phyloP scores from a whole-genome alignment of 2,888 invertebrate genomes.

The Trissoscelio sp. region DNA sequence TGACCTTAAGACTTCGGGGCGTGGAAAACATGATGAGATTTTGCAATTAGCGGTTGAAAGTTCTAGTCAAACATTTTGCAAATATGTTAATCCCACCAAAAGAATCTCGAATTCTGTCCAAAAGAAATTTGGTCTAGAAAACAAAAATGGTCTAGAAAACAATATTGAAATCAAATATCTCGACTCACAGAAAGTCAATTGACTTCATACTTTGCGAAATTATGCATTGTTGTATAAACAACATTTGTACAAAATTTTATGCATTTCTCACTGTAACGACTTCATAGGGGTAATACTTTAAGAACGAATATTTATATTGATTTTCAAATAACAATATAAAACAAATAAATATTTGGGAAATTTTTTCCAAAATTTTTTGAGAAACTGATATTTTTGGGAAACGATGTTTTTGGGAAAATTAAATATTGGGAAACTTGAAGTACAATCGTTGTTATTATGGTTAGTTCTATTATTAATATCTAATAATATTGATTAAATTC shows the following conservation, averaged over 20 bases:
- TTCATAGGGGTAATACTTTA: neutral
- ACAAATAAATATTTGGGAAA: too few species aligned
- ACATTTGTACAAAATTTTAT: neutral
- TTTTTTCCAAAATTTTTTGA: too few species aligned
- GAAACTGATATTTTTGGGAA: too few species aligned
- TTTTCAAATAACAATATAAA: too few species aligned
- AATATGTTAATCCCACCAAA: constrained; percentile 33
- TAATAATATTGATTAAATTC: too few species aligned
- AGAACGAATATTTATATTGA: too few species aligned
- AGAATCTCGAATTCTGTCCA: neutral
- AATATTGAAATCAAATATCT: neutral
- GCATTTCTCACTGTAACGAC: neutral
- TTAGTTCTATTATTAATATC: too few species aligned
- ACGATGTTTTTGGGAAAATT: too few species aligned
- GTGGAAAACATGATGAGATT: constrained; percentile 26
- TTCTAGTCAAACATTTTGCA: neutral
- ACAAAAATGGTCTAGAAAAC: neutral
- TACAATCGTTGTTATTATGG: too few species aligned
- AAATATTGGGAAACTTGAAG: too few species aligned
- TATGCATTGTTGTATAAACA: neutral
- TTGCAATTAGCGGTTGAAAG: constrained; percentile 25
- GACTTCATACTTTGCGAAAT: neutral
- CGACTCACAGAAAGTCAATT: neutral
- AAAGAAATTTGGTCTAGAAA: neutral
- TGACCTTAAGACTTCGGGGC: constrained; percentile 16